Evolutionary conservation across 2,797 vertebrate genomes (phyloP).

Genomic region (Pseudomugil gertrudae): DNA sequence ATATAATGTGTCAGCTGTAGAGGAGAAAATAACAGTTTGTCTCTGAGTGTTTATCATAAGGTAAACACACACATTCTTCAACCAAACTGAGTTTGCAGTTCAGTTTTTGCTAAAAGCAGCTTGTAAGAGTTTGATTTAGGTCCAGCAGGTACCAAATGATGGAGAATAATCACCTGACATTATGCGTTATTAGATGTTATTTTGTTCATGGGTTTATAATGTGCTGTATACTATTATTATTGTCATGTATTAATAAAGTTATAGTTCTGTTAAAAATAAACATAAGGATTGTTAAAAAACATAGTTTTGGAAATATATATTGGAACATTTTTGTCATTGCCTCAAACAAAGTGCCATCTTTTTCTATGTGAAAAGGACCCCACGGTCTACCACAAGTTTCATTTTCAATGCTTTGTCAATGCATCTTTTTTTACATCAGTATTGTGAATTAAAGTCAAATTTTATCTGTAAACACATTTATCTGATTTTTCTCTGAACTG

Average conservation of each 20-base stretch:
- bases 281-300: not conserved
- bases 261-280: not conserved
- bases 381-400: not conserved
- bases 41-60: slow-evolving; percentile 5
- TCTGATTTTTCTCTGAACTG: not conserved
- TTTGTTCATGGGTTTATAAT: not conserved
- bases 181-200: not conserved
- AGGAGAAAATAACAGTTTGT: slow-evolving; percentile 13
- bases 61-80: slow-evolving; percentile 5
- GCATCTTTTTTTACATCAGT: not conserved
- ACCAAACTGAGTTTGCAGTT: not conserved
- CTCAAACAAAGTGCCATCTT: no score
- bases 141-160: not conserved
- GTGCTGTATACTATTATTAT: not conserved
- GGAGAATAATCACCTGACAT: not conserved
- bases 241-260: not conserved
- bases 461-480: not conserved
- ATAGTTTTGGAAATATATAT: no score
- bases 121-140: not conserved
- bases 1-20: slow-evolving; percentile 10
- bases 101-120: not conserved
- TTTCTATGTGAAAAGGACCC: not conserved
- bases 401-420: not conserved
- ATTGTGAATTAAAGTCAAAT: not conserved
- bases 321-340: no score